Percentiles rank a stretch among this genome's conserved stretches.
Conservation (phyloP, 2,888 invertebrate genomes). For the Drosophila maculinotata region DNA sequence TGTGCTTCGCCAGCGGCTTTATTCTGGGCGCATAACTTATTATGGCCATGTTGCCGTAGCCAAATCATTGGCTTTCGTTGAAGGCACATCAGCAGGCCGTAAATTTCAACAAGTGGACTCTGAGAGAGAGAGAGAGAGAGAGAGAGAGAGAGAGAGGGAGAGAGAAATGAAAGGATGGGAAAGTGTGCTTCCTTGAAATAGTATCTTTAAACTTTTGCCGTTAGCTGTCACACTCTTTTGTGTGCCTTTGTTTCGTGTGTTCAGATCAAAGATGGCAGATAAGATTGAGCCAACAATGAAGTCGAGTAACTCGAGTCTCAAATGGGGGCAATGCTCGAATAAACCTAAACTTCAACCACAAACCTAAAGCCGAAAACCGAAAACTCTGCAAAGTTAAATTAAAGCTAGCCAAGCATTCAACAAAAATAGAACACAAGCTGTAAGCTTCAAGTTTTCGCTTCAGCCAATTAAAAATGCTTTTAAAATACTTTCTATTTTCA, state of each 20-base stretch:
- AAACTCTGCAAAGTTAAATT: slow-evolving; percentile 7
- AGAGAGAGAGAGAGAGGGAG: neutral
- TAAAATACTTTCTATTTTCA: slow-evolving; percentile 1
- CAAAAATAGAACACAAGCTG: neutral
- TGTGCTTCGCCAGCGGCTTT: slow-evolving; percentile 42
- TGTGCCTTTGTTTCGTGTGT: slow-evolving; percentile 36
- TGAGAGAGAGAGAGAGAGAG: neutral
- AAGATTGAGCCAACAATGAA: slow-evolving; percentile 41
- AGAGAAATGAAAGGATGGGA: too few relatives aligned
- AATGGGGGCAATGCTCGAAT: slow-evolving; percentile 6
- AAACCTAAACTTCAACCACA: neutral
- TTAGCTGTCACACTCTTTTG: slow-evolving; percentile 65
- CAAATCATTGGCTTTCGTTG: slow-evolving; percentile 58
- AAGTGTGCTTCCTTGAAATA: too few relatives aligned
- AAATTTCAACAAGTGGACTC: slow-evolving; percentile 67
- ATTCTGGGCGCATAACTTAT: slow-evolving; percentile 56
- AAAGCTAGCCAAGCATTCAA: slow-evolving; percentile 3
- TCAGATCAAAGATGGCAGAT: slow-evolving; percentile 61
- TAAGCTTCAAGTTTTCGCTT: neutral
- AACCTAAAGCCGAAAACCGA: neutral
- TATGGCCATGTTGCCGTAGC: slow-evolving; percentile 39
- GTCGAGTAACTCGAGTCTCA: slow-evolving; percentile 2
- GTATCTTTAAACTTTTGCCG: slow-evolving; percentile 49
- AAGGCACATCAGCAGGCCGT: slow-evolving; percentile 49
- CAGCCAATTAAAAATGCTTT: slow-evolving; percentile 8